Base-by-base conservation (phyloP, 2,113 vertebrate genomes). In the Macrotus californicus region DNA sequence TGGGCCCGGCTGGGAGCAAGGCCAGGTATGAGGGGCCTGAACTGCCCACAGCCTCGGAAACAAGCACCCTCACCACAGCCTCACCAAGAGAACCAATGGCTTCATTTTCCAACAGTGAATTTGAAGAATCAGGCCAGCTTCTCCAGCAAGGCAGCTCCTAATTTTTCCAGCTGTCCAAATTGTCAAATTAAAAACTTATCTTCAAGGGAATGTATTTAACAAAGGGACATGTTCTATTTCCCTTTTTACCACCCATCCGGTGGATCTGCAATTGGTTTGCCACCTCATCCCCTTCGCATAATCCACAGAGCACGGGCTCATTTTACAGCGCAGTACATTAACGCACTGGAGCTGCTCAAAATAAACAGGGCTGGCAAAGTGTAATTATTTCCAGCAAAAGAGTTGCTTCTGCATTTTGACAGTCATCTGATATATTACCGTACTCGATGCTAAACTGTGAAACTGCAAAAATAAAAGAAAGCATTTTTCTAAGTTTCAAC, bases 371-470 rank as follows among this genome's bases (percentile, higher is more conserved):
- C 75, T 93, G 85, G 69, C 92, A 96, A 98, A 97, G 89, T 95
- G 89, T 79, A 95, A 97, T 96, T 98, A 91, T 97, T 98, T 98
- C 96, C 92, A 93, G 86, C 92, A 97, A 96, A 90, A 98, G 96
- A 96, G 88, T 91, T 95, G 85, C 96, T 97, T 97, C 95, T 94
- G 34, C 88, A 95, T 96, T 83, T 72, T 84, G 92, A 97, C 81
- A 96, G 89, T 93, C 83, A 98, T 15, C 43, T 36, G 97, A 96
- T 83, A 96, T 76, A 95, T 93, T 96, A 96, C 92, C 79, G 94
- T 95, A 56, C 90, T 97, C 87, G 26, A 86, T 93, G 94, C 77
- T 97, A 97, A 98, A 95, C 87, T 91, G 81, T 95, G 97, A 96
- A 97, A 95, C 93, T 97, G 77, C 41, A 86, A 72, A 96, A 89